phyloP scores from a whole-genome alignment of 2,797 vertebrate genomes.

The Poecilia velifera region DNA sequence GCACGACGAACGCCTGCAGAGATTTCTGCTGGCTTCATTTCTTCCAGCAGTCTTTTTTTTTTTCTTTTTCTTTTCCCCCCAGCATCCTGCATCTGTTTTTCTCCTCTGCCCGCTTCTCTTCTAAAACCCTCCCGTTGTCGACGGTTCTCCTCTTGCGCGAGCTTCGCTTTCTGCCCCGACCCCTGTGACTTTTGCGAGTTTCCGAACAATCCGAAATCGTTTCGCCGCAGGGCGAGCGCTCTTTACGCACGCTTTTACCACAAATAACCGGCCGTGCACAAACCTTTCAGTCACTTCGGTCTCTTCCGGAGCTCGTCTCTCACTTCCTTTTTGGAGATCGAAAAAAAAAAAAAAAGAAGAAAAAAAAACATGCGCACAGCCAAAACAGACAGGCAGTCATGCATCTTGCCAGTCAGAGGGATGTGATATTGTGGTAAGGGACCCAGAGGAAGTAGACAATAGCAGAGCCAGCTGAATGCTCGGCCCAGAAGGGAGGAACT shows the following conservation, averaged over 20 bases:
- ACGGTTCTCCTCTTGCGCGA: background rate
- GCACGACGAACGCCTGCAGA: conserved; percentile 34
- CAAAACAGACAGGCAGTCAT: conserved; percentile 16
- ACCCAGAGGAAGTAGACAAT: conserved; percentile 65
- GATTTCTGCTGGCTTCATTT: conserved; percentile 51
- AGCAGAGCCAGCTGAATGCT: conserved; percentile 59
- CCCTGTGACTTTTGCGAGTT: conserved; percentile 14
- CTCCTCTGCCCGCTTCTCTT: conserved; percentile 38
- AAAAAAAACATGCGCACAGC: background rate
- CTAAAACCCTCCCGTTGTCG: background rate
- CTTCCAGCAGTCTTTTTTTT: too few relatives aligned
- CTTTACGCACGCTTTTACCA: background rate
- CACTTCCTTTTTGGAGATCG: conserved; percentile 53
- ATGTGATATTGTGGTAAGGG: conserved; percentile 59
- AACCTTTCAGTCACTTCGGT: conserved; percentile 4
- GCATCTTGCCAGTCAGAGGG: conserved; percentile 38
- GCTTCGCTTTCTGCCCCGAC: background rate
- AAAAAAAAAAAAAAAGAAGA: background rate
- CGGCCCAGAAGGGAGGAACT: conserved; percentile 50
- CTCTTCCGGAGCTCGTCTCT: conserved; percentile 35
- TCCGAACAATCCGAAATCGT: conserved; percentile 6
- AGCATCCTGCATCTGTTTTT: conserved; percentile 65
- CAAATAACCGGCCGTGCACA: conserved; percentile 14
- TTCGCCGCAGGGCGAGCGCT: conserved; percentile 1
- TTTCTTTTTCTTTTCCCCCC: conserved; percentile 12